Percentiles rank a stretch among this genome's conserved stretches.
Conservation (phyloP, 2,888 invertebrate species). For the Cremastinae sp. region DNA sequence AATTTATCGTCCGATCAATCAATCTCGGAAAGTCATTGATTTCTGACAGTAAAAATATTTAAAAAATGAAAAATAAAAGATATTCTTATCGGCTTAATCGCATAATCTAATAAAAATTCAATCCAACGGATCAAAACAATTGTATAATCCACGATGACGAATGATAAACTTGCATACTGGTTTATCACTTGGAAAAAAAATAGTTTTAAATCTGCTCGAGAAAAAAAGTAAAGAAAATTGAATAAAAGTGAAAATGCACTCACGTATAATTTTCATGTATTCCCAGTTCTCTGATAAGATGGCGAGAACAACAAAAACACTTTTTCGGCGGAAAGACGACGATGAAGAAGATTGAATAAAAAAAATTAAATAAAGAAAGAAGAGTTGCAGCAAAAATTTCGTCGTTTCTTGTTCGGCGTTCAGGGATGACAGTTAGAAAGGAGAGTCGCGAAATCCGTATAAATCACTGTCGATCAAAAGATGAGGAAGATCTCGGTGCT, state of each 20-base stretch:
- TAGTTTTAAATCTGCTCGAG: background rate
- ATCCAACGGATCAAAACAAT: too few species aligned
- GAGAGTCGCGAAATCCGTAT: conserved; percentile 3
- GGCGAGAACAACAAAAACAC: conserved; percentile 22
- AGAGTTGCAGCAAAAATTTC: background rate
- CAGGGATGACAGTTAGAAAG: background rate
- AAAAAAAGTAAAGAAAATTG: background rate
- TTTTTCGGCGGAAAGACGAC: background rate
- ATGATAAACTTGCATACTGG: too few species aligned
- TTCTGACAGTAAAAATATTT: too few species aligned
- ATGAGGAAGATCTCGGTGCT: conserved; percentile 67
- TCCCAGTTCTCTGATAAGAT: conserved; percentile 19
- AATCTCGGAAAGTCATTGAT: too few species aligned
- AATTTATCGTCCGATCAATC: too few species aligned
- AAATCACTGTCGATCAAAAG: conserved; percentile 42
- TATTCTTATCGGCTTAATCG: too few species aligned
- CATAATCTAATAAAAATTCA: too few species aligned
- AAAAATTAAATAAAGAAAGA: background rate
- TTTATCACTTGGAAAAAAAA: too few species aligned
- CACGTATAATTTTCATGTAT: conserved; percentile 40
- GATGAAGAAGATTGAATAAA: background rate
- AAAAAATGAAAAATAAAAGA: too few species aligned
- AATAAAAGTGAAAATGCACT: conserved; percentile 24
- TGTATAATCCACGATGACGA: too few species aligned
- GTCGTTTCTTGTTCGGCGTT: background rate